phyloP scores from a whole-genome alignment of 1,140 invertebrate species.

The Pachyrhynchus sulphureomaculatus region DNA sequence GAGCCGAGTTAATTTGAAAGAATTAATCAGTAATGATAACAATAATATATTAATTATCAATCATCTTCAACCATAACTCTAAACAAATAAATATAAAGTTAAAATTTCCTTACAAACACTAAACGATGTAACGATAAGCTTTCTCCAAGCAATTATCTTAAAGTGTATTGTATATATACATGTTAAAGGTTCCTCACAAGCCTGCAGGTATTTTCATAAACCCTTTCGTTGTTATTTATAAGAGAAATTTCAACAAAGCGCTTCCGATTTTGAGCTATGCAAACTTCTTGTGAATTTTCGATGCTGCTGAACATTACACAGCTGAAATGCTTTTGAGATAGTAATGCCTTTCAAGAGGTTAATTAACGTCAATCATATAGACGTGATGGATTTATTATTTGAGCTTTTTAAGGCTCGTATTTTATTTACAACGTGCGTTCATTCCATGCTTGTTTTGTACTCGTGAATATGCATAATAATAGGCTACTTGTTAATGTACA shows the following conservation, averaged over 20 bases:
- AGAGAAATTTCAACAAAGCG: constrained; percentile 3
- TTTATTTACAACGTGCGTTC: too few species aligned
- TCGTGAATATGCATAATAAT: neutral
- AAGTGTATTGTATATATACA: neutral
- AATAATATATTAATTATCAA: too few species aligned
- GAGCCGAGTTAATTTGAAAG: neutral
- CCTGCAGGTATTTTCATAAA: constrained; percentile 2
- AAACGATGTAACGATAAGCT: neutral
- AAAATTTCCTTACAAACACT: neutral
- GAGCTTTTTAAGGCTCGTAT: neutral
- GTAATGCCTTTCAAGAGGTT: constrained; percentile 1
- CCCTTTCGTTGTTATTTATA: constrained; percentile 1
- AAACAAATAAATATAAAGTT: neutral
- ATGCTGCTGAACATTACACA: constrained; percentile 3
- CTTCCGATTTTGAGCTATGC: constrained; percentile 10
- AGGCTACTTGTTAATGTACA: too few species aligned
- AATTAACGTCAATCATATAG: constrained; percentile 10
- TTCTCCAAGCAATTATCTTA: constrained; percentile 3
- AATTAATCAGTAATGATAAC: neutral
- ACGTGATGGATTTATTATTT: constrained; percentile 13
- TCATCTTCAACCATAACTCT: too few species aligned
- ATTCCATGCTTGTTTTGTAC: too few species aligned
- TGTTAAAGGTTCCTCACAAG: neutral
- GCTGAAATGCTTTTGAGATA: constrained; percentile 12
- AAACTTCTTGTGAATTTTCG: constrained; percentile 7